These are phyloP conservation scores for Ichneumon xanthorius DNA, from an alignment of 2,888 invertebrate genomes.

Conservation along the genomic window DNA sequence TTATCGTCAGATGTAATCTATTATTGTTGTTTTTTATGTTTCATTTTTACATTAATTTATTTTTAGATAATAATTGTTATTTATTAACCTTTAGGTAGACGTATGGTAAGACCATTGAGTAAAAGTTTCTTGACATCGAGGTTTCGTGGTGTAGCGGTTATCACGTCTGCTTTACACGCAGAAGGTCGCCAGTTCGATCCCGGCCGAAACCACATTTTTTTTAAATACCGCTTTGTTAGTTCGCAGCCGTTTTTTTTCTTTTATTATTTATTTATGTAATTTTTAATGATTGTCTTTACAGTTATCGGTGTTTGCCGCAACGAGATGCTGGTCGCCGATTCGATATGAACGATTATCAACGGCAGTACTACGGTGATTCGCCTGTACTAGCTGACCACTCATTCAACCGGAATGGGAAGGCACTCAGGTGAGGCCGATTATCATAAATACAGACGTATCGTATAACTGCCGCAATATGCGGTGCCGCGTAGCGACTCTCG, in stretches of 20 bases:
- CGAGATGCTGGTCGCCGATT: slow-evolving; percentile 66
- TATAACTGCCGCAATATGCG: slow-evolving; percentile 21
- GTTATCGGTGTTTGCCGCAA: slow-evolving; percentile 36
- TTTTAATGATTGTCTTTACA: slow-evolving; percentile 27
- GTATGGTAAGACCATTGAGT: neutral
- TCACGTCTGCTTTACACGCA: slow-evolving; percentile 83
- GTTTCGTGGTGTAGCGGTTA: slow-evolving; percentile 82
- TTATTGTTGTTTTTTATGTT: too few species aligned
- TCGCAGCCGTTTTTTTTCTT: neutral
- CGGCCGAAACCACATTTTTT: slow-evolving; percentile 78
- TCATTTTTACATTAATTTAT: too few species aligned
- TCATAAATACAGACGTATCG: slow-evolving; percentile 69
- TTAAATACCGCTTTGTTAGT: slow-evolving; percentile 13
- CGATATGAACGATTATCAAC: slow-evolving; percentile 76
- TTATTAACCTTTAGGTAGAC: neutral
- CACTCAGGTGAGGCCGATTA: slow-evolving; percentile 80
- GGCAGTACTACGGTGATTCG: slow-evolving; percentile 76
- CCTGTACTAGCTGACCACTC: slow-evolving; percentile 76
- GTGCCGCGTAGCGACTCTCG: neutral
- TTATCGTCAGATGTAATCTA: too few species aligned
- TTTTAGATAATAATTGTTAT: neutral
- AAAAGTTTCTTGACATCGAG: slow-evolving; percentile 27
- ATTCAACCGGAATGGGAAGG: slow-evolving; percentile 82
- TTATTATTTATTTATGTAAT: neutral
- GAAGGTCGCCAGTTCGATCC: slow-evolving; percentile 83